Evolutionary conservation across 2,888 invertebrate genomes (phyloP).

Genomic region (Drosophila neoperkinsi): DNA sequence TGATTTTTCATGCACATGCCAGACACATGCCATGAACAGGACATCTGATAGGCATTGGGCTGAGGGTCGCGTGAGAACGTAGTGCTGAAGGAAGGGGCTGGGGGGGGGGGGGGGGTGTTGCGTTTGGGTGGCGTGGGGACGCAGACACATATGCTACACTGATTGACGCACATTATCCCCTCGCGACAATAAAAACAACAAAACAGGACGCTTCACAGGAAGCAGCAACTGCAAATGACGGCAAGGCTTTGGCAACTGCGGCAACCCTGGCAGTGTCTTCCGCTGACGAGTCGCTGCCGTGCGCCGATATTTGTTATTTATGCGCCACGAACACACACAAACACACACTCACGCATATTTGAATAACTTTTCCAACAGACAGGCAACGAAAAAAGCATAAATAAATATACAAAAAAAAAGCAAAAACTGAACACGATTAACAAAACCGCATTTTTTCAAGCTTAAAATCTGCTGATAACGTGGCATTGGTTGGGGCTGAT

Average conservation of each 20-base stretch:
- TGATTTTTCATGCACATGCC: constrained; percentile 75
- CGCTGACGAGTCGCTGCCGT: constrained; percentile 43
- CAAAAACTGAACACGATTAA: constrained; percentile 8
- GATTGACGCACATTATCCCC: constrained; percentile 71
- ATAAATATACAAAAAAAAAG: constrained; percentile 9
- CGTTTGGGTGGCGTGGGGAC: neutral
- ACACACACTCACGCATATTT: constrained; percentile 24
- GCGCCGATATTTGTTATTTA: constrained; percentile 67
- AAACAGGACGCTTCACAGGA: constrained; percentile 15
- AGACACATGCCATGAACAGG: constrained; percentile 15
- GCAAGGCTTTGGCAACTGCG: constrained; percentile 36
- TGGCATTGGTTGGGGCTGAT: neutral
- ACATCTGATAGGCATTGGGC: neutral
- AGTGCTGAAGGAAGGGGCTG: neutral
- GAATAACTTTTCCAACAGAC: constrained; percentile 61
- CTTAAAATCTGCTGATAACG: constrained; percentile 15
- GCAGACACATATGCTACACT: constrained; percentile 39
- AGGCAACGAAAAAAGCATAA: constrained; percentile 12
- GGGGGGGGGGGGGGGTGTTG: too few species aligned
- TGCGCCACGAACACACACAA: constrained; percentile 40
- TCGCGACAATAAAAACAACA: constrained; percentile 33
- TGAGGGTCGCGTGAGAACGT: neutral
- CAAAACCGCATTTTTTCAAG: constrained; percentile 22
- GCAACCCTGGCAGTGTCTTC: constrained; percentile 48
- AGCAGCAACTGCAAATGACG: constrained; percentile 33